Evolutionary conservation across 2,888 invertebrate genomes (phyloP).

Genomic region (Eupithecia subfuscata): DNA sequence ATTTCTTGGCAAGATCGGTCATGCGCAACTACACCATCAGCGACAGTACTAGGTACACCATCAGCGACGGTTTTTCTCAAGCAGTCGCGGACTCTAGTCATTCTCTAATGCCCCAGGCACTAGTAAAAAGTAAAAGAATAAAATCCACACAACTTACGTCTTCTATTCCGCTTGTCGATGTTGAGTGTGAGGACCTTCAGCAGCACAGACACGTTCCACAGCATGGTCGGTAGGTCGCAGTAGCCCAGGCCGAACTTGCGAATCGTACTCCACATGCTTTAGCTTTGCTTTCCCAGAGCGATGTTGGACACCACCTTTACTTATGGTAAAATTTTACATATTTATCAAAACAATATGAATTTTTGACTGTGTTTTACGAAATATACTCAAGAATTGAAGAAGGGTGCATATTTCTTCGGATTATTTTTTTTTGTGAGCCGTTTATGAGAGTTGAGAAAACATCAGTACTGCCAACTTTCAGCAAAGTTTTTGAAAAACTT

Average conservation of each 20-base stretch:
- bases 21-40: not conserved
- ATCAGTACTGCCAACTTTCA: too few relatives aligned
- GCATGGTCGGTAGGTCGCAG: slow-evolving; percentile 62
- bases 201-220: slow-evolving; percentile 56
- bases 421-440: too few relatives aligned
- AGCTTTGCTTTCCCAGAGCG: not conserved
- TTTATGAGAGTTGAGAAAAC: too few relatives aligned
- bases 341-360: too few relatives aligned
- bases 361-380: too few relatives aligned
- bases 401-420: too few relatives aligned
- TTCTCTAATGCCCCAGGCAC: not conserved
- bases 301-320: not conserved
- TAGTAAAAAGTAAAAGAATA: too few relatives aligned
- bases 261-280: slow-evolving; percentile 18
- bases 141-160: slow-evolving; percentile 24
- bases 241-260: slow-evolving; percentile 53
- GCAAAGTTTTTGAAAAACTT: too few relatives aligned
- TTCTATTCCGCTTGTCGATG: slow-evolving; percentile 53
- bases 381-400: too few relatives aligned
- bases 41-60: not conserved
- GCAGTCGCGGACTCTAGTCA: not conserved
- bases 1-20: not conserved
- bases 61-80: not conserved
- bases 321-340: not conserved
- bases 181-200: slow-evolving; percentile 57